These are phyloP conservation scores for Ailurus styani DNA, from an alignment of 2,113 vertebrate genomes.

Conservation along the genomic window DNA sequence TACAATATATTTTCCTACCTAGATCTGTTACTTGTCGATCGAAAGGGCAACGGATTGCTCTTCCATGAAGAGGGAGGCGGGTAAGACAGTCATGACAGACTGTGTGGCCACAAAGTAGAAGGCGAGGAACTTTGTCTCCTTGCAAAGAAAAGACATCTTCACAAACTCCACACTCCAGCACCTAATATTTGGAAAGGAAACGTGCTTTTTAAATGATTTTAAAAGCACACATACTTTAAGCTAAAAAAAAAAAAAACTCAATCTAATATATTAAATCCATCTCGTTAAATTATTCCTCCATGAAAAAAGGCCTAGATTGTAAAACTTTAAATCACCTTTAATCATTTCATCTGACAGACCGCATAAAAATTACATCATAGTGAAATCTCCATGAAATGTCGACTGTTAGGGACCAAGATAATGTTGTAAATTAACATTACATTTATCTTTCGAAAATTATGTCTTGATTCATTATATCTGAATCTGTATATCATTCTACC, in stretches of 20 bases:
- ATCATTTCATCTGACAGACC: background rate
- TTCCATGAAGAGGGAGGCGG: conserved; percentile 93
- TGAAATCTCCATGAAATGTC: conserved; percentile 31
- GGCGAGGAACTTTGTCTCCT: conserved; percentile 96
- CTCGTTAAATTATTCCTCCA: conserved; percentile 4
- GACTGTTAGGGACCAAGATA: background rate
- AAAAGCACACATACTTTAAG: background rate
- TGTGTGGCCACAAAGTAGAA: conserved; percentile 95
- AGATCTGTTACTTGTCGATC: conserved; percentile 97
- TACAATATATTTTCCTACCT: conserved; percentile 79
- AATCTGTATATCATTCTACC: background rate
- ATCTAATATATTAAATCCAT: background rate
- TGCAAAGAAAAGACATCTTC: conserved; percentile 98
- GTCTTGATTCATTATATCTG: background rate
- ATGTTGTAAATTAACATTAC: conserved; percentile 12
- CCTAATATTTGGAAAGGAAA: conserved; percentile 79
- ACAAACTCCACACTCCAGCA: conserved; percentile 97
- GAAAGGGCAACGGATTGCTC: conserved; percentile 96
- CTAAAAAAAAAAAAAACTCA: background rate
- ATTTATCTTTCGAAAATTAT: conserved; percentile 22
- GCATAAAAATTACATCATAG: background rate
- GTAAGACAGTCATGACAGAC: conserved; percentile 98
- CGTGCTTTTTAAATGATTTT: background rate
- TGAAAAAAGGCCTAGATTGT: background rate
- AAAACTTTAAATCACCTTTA: conserved; percentile 28